A percentile compares a stretch with the other conserved stretches of the same genome.
Evolutionary conservation across 2,113 vertebrate genomes (phyloP).

Genomic region (Dendrocopos noguchii): DNA sequence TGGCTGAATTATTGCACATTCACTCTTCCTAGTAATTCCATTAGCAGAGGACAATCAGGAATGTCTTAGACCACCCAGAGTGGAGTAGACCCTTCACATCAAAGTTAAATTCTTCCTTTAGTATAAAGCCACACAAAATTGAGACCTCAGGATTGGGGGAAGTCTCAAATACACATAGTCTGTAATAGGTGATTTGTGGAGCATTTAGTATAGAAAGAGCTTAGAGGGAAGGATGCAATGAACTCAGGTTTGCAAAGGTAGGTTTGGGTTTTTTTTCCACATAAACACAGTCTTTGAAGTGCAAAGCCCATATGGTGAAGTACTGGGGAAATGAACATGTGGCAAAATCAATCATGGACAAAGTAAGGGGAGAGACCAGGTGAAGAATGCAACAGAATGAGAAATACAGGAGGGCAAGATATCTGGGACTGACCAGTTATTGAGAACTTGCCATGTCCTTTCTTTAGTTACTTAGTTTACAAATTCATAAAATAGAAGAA

Average conservation of each 20-base stretch:
- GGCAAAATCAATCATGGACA: background rate
- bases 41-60: background rate
- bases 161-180: background rate
- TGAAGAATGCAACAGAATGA: background rate
- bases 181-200: background rate
- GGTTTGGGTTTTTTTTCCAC: background rate
- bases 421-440: too few species aligned
- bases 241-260: background rate
- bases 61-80: background rate
- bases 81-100: background rate
- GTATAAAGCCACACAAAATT: background rate
- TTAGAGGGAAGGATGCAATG: background rate
- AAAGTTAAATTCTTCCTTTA: background rate
- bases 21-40: background rate
- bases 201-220: background rate
- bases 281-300: background rate
- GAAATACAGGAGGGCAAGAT: too few species aligned
- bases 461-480: too few species aligned
- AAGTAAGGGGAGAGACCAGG: background rate
- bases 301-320: background rate
- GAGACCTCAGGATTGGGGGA: background rate
- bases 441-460: too few species aligned
- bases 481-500: too few species aligned
- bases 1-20: background rate
- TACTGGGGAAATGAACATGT: background rate